phyloP scores from a whole-genome alignment of 1,140 invertebrate genomes.

The Mycetomoellerius zeteki region DNA sequence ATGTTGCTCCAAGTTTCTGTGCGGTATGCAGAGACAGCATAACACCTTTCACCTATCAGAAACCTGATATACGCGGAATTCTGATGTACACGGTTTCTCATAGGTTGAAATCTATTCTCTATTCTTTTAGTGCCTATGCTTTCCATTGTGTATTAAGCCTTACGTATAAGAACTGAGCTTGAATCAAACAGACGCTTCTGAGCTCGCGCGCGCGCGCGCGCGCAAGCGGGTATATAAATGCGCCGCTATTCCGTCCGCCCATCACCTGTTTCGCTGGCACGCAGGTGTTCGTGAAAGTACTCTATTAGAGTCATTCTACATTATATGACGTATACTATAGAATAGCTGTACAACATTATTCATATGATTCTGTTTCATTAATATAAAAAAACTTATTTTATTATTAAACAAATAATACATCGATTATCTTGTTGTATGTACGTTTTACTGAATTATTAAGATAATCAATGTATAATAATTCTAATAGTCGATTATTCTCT shows the following conservation, averaged over 20 bases:
- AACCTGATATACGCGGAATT: too few species aligned
- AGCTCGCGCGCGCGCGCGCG: too few species aligned
- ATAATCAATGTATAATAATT: not conserved
- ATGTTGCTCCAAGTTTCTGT: too few species aligned
- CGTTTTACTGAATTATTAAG: not conserved
- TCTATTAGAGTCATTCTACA: slow-evolving; percentile 43
- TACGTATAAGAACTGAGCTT: slow-evolving; percentile 6
- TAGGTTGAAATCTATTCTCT: not conserved
- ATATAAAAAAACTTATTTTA: not conserved
- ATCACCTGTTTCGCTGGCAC: slow-evolving; percentile 43
- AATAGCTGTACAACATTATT: not conserved
- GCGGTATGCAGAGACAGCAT: too few species aligned
- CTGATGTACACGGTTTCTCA: too few species aligned
- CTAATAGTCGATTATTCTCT: not conserved
- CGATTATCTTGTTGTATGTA: not conserved
- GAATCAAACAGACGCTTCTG: slow-evolving; percentile 9
- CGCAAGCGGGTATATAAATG: not conserved
- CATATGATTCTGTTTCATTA: not conserved
- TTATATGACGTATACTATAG: not conserved
- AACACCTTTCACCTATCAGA: too few species aligned
- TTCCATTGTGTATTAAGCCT: too few species aligned
- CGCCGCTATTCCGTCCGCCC: slow-evolving; percentile 25
- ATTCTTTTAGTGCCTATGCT: too few species aligned
- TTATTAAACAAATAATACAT: not conserved
- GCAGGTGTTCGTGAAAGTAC: slow-evolving; percentile 55